These are phyloP conservation scores for Vesta saturnalis DNA, from an alignment of 2,888 invertebrate genomes.

Conservation along the genomic window DNA sequence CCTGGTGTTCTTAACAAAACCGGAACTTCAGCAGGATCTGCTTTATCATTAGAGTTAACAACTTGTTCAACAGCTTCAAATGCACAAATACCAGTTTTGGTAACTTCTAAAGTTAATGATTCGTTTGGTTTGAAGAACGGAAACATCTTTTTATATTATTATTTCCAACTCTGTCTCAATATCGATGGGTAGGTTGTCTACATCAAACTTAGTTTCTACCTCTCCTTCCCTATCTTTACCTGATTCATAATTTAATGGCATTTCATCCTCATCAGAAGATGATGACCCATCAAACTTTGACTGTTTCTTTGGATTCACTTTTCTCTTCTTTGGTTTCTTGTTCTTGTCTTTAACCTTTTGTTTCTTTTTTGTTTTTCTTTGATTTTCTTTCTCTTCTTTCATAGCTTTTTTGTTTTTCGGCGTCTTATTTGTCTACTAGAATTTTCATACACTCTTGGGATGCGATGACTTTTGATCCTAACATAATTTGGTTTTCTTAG, in stretches of 20 bases:
- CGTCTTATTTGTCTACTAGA: neutral
- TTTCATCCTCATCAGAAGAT: no score
- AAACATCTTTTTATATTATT: neutral
- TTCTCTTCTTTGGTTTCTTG: neutral
- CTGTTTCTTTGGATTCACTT: neutral
- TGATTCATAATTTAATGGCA: no score
- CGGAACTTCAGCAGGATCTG: constrained; percentile 12
- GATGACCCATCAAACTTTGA: neutral
- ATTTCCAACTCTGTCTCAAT: neutral
- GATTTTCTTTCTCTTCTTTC: neutral
- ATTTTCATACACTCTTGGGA: neutral
- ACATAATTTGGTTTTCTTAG: neutral
- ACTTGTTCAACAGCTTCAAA: constrained; percentile 14
- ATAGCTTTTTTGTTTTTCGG: neutral
- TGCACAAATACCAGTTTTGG: constrained; percentile 18
- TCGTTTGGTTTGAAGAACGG: constrained; percentile 24
- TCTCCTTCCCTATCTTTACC: no score
- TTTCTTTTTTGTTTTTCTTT: neutral
- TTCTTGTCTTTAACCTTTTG: neutral
- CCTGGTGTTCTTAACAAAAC: constrained; percentile 24
- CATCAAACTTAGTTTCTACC: no score
- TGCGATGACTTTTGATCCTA: neutral
- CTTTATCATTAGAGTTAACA: constrained; percentile 15
- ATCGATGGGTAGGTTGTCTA: no score
- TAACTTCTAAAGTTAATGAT: constrained; percentile 25